phyloP scores from a whole-genome alignment of 2,113 vertebrate species.

The Hoplias malabaricus region DNA sequence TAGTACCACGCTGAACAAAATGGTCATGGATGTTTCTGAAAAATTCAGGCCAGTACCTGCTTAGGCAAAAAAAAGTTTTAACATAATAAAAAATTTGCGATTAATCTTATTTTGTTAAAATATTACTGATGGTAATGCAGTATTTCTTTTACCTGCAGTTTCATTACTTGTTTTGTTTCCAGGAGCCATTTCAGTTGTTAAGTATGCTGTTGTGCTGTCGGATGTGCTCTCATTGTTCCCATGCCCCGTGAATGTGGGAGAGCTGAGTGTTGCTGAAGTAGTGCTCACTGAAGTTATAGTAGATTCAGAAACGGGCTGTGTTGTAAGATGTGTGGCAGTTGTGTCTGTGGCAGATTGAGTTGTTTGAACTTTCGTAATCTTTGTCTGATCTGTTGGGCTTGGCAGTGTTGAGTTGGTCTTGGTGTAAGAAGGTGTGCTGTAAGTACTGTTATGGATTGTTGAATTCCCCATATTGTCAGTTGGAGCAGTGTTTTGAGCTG shows the following conservation, averaged over 20 bases:
- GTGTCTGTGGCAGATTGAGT: not conserved
- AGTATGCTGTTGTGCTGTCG: not conserved
- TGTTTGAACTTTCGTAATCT: slow-evolving; percentile 2
- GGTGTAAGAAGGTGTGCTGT: slow-evolving; percentile 35
- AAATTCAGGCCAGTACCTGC: slow-evolving; percentile 52
- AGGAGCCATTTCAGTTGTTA: not conserved
- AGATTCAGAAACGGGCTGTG: not conserved
- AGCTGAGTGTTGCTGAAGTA: not conserved
- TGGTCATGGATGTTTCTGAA: slow-evolving; percentile 68
- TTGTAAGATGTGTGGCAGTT: not conserved
- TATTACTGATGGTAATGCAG: not conserved
- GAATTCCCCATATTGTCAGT: slow-evolving; percentile 3
- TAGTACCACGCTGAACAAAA: slow-evolving; percentile 68
- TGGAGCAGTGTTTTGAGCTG: slow-evolving; percentile 10
- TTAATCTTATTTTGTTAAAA: not conserved
- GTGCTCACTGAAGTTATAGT: not conserved
- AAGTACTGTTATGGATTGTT: not conserved
- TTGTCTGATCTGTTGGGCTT: slow-evolving; percentile 20
- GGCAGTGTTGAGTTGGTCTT: not conserved
- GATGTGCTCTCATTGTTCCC: not conserved
- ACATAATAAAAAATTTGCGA: not conserved
- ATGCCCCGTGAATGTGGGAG: not conserved
- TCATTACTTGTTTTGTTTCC: slow-evolving; percentile 23
- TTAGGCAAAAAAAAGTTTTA: not conserved
- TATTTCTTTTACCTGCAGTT: slow-evolving; percentile 17